Percentiles rank a stretch among this genome's conserved stretches.
These are phyloP conservation scores for Oligia strigilis DNA, from an alignment of 2,888 invertebrate species.

Conservation along the genomic window DNA sequence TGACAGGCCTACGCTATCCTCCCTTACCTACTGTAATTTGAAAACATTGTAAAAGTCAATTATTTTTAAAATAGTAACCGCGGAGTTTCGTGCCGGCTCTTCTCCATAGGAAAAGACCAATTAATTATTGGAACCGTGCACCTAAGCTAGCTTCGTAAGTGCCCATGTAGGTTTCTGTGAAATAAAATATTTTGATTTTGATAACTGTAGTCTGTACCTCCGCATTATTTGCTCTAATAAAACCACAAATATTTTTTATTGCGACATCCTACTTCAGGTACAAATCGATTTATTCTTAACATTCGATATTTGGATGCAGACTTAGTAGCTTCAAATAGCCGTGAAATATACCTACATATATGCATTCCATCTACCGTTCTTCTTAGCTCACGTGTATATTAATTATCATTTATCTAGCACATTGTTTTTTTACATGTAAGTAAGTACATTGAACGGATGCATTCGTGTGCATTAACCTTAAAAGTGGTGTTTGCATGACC, in stretches of 20 bases:
- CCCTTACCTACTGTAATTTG: no score
- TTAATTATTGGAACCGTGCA: no score
- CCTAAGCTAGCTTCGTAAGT: no score
- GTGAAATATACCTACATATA: conserved; percentile 4
- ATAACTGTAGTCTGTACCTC: not conserved
- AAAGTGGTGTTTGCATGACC: conserved; percentile 18
- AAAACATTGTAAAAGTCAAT: no score
- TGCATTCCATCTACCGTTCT: conserved; percentile 2
- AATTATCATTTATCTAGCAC: conserved; percentile 4
- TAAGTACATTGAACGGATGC: conserved; percentile 14
- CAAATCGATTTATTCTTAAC: not conserved
- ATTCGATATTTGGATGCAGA: not conserved
- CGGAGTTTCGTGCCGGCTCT: no score
- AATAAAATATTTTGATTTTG: no score
- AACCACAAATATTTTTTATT: not conserved
- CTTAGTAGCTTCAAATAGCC: not conserved
- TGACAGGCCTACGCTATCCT: no score
- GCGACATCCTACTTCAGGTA: not conserved
- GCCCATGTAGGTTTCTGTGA: no score
- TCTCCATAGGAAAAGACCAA: no score
- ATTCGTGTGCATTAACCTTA: conserved; percentile 31
- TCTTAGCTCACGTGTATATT: conserved; percentile 18
- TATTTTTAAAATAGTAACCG: no score
- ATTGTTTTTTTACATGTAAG: conserved; percentile 16
- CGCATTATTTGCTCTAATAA: not conserved